Evolutionary conservation across 2,113 vertebrate species (phyloP).

Genomic region (Aegotheles bennettii): DNA sequence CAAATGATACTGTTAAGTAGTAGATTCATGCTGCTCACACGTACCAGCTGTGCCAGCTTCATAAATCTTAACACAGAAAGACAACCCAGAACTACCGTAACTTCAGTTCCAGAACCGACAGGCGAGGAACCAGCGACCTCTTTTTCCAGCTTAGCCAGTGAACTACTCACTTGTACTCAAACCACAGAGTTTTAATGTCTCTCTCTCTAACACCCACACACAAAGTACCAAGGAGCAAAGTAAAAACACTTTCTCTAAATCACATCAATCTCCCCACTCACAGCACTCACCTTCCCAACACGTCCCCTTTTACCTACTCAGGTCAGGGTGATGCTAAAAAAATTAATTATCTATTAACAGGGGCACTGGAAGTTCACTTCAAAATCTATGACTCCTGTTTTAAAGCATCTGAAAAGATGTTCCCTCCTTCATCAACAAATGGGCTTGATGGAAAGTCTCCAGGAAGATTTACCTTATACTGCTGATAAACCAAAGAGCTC

Average conservation of each 20-base stretch:
- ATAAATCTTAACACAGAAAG: not conserved
- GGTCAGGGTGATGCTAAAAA: not conserved
- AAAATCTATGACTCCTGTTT: not conserved
- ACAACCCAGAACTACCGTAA: not conserved
- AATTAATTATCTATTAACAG: not conserved
- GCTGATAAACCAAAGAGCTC: not conserved
- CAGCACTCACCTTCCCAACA: not conserved
- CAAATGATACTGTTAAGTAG: too few relatives aligned
- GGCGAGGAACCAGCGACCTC: not conserved
- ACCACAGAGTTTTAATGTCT: not conserved
- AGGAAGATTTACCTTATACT: not conserved
- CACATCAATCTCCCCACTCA: not conserved
- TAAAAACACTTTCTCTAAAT: not conserved
- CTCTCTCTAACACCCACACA: too few relatives aligned
- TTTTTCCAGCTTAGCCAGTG: not conserved
- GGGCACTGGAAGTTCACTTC: not conserved
- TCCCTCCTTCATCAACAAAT: slow-evolving; percentile 56
- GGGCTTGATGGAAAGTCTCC: slow-evolving; percentile 49
- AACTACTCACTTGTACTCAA: not conserved
- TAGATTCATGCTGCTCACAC: too few relatives aligned
- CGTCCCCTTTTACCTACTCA: not conserved
- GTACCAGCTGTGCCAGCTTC: not conserved
- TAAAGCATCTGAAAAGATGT: not conserved
- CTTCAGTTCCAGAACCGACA: not conserved
- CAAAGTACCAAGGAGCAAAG: not conserved